A percentile compares a stretch with the other conserved stretches of the same genome.
phyloP scores from a whole-genome alignment of 2,113 vertebrate species.

The Saguinus imperator region DNA sequence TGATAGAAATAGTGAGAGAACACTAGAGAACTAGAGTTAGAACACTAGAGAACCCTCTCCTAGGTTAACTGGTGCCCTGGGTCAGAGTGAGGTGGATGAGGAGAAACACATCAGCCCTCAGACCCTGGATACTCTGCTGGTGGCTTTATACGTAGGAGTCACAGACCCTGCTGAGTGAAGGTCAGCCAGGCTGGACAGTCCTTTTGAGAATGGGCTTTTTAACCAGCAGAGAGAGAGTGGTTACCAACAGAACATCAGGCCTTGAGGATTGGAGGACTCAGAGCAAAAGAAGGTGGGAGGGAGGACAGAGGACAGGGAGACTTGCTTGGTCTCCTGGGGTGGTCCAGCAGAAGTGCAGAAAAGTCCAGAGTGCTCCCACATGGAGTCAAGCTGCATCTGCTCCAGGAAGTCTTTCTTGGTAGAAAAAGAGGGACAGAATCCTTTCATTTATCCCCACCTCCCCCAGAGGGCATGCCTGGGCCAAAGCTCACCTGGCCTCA shows the following conservation, averaged over 20 bases:
- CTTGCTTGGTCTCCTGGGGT: rapidly evolving
- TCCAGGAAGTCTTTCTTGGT: neutral
- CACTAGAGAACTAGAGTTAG: no score
- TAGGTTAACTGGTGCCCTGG: rapidly evolving
- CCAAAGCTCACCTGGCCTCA: neutral
- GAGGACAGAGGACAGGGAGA: neutral
- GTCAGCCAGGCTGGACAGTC: neutral
- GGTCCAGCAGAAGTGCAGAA: neutral
- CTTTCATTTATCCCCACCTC: neutral
- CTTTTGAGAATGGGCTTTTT: neutral
- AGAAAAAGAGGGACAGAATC: neutral
- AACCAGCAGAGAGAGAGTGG: neutral
- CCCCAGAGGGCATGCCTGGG: neutral
- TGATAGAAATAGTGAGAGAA: no score
- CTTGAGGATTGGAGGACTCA: neutral
- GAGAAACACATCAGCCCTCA: neutral
- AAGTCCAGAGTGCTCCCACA: neutral
- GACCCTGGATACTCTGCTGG: neutral
- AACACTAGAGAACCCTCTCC: neutral
- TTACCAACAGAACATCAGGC: neutral
- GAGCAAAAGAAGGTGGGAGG: neutral
- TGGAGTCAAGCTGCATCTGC: neutral
- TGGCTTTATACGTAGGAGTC: neutral
- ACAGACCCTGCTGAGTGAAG: neutral
- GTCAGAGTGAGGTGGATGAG: neutral